These are phyloP conservation scores for Caracal caracal DNA, from an alignment of 2,113 vertebrate genomes.

Conservation along the genomic window DNA sequence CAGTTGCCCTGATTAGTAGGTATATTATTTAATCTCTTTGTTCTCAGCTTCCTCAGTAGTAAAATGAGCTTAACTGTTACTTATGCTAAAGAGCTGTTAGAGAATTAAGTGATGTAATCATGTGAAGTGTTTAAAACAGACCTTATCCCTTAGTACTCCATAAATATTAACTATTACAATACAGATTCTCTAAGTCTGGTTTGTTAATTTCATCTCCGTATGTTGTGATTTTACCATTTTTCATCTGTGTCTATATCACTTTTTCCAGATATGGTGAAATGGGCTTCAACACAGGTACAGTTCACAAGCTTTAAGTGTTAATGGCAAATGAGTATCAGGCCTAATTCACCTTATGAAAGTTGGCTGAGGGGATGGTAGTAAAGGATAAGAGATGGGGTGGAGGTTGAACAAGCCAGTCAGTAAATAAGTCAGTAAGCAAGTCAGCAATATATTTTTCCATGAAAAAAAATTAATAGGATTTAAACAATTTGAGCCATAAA, in stretches of 20 bases:
- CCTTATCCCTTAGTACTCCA: neutral
- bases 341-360: neutral
- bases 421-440: neutral
- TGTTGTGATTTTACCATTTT: neutral
- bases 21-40: neutral
- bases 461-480: neutral
- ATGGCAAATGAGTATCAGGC: neutral
- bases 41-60: conserved; percentile 16
- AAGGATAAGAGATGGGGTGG: neutral
- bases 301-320: neutral
- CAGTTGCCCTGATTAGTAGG: neutral
- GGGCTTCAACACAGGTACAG: neutral
- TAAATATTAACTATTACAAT: neutral
- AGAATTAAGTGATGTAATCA: neutral
- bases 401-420: neutral
- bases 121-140: neutral
- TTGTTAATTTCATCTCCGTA: neutral
- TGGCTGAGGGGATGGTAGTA: neutral
- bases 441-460: neutral
- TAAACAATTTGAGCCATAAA: neutral
- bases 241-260: neutral
- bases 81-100: neutral
- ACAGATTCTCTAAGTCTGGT: neutral
- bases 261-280: neutral
- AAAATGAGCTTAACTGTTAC: neutral